Conservation (phyloP, 2,888 invertebrate species). For the Amphipoea oculea region DNA sequence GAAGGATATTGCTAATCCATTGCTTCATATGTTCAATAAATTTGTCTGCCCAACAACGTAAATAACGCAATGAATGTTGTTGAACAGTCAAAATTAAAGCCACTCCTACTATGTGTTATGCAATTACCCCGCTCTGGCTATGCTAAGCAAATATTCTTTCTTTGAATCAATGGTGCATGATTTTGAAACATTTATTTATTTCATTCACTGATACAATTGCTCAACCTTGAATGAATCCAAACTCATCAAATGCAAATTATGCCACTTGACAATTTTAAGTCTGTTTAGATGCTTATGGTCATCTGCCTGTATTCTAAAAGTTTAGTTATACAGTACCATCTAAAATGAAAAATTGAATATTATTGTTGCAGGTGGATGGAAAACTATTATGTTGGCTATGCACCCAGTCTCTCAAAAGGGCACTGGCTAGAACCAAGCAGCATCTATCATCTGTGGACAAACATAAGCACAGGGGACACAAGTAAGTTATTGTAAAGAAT, state of each 20-base stretch:
- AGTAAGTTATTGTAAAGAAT: conserved; percentile 75
- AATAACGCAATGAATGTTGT: too few relatives aligned
- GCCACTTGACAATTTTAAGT: not conserved
- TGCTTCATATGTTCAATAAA: too few relatives aligned
- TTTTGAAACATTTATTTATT: not conserved
- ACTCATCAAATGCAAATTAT: not conserved
- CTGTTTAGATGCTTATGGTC: conserved; percentile 3
- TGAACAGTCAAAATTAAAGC: too few relatives aligned
- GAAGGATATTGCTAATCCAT: too few relatives aligned
- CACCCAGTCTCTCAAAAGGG: conserved; percentile 97
- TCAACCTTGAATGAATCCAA: not conserved
- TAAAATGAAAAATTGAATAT: conserved; percentile 41
- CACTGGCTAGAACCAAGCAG: conserved; percentile 97
- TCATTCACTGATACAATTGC: not conserved
- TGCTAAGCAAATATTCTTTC: not conserved
- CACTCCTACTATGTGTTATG: too few relatives aligned
- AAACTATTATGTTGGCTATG: conserved; percentile 99
- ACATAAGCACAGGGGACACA: conserved; percentile 90
- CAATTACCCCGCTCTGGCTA: too few relatives aligned
- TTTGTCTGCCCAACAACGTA: too few relatives aligned
- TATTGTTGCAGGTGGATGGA: conserved; percentile 95
- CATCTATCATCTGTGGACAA: conserved; percentile 91
- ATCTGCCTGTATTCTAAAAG: not conserved
- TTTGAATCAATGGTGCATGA: not conserved
- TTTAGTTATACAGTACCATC: conserved; percentile 18